These are phyloP conservation scores for Buceros bicornis DNA, from an alignment of 2,797 vertebrate species.

Conservation along the genomic window DNA sequence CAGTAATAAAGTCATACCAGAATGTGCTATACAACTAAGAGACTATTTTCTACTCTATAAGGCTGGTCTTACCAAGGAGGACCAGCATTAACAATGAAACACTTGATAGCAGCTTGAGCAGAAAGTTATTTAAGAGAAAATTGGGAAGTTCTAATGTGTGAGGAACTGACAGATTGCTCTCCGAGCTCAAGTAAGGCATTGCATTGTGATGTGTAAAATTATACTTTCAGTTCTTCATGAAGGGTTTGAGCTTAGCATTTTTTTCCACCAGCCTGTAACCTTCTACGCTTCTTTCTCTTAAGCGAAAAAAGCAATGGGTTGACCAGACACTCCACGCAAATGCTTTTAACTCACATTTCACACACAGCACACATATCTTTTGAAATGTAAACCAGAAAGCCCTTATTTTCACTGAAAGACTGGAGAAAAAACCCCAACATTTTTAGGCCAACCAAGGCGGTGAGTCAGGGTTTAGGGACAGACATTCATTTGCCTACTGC, in stretches of 20 bases:
- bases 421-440: background rate
- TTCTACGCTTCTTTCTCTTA: background rate
- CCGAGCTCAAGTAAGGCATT: background rate
- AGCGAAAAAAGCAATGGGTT: background rate
- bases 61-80: background rate
- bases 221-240: background rate
- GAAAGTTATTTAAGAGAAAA: slow-evolving; percentile 4
- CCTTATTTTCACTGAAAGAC: background rate
- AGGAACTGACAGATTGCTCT: background rate
- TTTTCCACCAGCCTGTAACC: background rate
- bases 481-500: background rate
- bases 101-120: background rate
- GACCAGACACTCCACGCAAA: background rate
- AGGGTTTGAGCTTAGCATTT: background rate
- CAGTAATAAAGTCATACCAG: background rate
- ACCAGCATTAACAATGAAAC: background rate
- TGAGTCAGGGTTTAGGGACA: background rate
- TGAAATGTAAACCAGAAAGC: background rate
- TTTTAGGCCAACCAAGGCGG: background rate
- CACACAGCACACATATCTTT: background rate
- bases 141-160: background rate
- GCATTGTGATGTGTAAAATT: background rate
- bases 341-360: background rate
- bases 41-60: background rate
- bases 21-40: background rate